Evolutionary conservation across 2,113 vertebrate genomes (phyloP).

Genomic region (Conger conger): DNA sequence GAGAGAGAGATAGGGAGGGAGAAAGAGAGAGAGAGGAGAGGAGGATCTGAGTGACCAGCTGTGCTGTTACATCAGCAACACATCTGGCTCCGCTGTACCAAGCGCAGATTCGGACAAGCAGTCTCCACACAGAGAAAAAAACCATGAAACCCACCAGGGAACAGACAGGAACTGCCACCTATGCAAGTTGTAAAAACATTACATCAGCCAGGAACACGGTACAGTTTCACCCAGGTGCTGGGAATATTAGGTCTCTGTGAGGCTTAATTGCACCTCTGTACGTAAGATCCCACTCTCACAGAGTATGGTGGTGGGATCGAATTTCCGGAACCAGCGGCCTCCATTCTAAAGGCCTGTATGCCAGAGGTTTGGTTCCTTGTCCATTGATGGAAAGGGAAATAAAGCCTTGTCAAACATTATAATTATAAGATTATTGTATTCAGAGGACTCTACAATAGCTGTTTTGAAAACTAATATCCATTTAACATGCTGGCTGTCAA

Average conservation of each 20-base stretch:
- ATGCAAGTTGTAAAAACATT: neutral
- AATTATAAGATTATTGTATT: neutral
- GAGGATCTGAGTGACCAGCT: neutral
- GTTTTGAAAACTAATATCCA: neutral
- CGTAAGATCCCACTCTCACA: neutral
- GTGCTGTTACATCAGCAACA: neutral
- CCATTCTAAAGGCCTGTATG: neutral
- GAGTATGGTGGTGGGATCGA: neutral
- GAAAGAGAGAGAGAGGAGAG: neutral
- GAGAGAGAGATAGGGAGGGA: neutral
- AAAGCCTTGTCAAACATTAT: neutral
- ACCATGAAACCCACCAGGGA: neutral
- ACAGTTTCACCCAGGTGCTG: neutral
- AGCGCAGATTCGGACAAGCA: neutral
- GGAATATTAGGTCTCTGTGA: neutral
- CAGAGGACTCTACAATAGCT: neutral
- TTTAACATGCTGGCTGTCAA: neutral
- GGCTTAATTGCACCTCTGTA: neutral
- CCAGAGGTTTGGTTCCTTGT: neutral
- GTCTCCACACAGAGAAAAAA: neutral
- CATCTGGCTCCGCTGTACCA: neutral
- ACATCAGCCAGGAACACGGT: neutral
- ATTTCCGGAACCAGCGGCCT: neutral
- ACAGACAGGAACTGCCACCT: neutral
- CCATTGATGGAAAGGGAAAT: neutral